Base-by-base conservation (phyloP, 2,113 vertebrate genomes). In the Lagopus muta region DNA sequence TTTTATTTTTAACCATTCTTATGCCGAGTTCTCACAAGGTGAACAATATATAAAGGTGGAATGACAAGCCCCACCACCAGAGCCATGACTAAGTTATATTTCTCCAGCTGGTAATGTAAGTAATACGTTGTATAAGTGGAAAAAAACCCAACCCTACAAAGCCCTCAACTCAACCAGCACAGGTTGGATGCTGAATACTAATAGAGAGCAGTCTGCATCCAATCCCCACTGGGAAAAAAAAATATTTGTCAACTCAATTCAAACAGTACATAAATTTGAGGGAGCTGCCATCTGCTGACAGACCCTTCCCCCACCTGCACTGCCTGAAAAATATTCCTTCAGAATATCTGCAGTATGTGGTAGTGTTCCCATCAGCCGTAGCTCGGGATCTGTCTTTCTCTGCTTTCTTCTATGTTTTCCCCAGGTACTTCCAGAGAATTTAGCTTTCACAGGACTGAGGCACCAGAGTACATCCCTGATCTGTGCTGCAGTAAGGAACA, bases 241-340 rank as follows among this genome's bases (percentile, higher is more conserved):
- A 88, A 45, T 82, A 86, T 78, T 95, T 91, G 81, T 78, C 84
- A 78, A 82, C 66, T 93, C 66, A 65, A 72, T 93, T 91, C 84
- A 70, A 91, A 70, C 80, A 81, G 61, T 70, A 71, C 65, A 78
- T 91, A 69, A 82, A 88, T 93, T 85, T 65, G 80, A 74, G 65
- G 75, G 70, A 95, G 62, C 50, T 70, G 70, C 87, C 93, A 72
- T 92, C 83, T 88, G 90, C 64, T 84, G 87, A 85, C 54, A 81
- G 62, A 72, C 64, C 82, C 60, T 85, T 67, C 65, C 84, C 38
- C 71, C 84, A 48, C n/a, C 20, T 25, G 22, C 64, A 4, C 48
- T 74, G 71, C 50, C 54, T 88, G 70, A 43, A 64, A 73, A 73
- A 60, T 72, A 38, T 73, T 64, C 42, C 47, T 38, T 34, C 13